These are phyloP conservation scores for Masnerella sp. DNA, from an alignment of 2,888 invertebrate species.

Conservation along the genomic window DNA sequence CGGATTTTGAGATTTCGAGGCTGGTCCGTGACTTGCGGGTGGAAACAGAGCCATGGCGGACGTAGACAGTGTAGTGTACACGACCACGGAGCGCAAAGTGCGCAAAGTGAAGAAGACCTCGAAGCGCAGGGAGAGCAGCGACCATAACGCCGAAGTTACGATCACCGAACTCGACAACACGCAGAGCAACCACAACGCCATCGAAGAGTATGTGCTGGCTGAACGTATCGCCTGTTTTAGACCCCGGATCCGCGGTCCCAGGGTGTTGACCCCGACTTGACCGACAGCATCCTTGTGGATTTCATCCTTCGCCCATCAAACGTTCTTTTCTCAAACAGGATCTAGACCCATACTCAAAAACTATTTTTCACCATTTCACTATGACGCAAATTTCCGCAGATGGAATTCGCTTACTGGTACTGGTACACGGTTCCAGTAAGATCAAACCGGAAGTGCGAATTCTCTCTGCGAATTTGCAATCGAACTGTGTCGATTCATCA, in stretches of 20 bases:
- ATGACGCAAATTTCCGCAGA: too few relatives aligned
- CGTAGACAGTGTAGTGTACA: constrained; percentile 92
- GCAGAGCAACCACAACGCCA: constrained; percentile 82
- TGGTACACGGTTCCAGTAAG: too few relatives aligned
- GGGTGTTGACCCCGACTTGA: constrained; percentile 41
- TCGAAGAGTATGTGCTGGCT: constrained; percentile 89
- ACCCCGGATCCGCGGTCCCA: constrained; percentile 26
- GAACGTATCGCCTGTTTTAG: constrained; percentile 64
- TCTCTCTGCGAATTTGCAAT: too few relatives aligned
- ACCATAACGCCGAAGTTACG: constrained; percentile 85
- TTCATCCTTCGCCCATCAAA: too few relatives aligned
- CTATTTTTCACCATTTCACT: too few relatives aligned
- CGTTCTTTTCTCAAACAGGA: too few relatives aligned
- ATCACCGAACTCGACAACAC: constrained; percentile 89
- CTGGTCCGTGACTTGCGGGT: constrained; percentile 16
- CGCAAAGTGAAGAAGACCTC: constrained; percentile 95
- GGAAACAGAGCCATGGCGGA: constrained; percentile 84
- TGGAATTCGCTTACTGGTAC: too few relatives aligned
- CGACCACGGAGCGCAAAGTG: constrained; percentile 90
- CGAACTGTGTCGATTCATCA: too few relatives aligned
- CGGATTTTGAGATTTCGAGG: constrained; percentile 31
- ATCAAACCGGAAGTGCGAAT: too few relatives aligned
- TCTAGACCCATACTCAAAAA: too few relatives aligned
- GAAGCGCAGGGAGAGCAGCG: constrained; percentile 88
- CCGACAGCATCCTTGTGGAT: constrained; percentile 1